phyloP scores from a whole-genome alignment of 2,113 vertebrate genomes.

The Thymallus thymallus region DNA sequence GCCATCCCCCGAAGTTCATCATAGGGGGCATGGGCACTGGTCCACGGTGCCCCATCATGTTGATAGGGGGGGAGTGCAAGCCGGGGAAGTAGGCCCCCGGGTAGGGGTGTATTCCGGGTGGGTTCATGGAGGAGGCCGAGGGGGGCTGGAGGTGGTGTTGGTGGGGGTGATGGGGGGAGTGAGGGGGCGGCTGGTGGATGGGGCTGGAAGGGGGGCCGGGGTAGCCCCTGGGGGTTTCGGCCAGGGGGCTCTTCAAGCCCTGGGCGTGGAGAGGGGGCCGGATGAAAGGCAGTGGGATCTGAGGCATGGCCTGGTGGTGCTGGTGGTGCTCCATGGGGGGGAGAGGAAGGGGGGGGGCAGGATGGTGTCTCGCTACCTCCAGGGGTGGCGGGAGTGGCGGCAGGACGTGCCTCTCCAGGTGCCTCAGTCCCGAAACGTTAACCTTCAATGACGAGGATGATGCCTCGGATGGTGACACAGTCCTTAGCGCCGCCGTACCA shows the following conservation, averaged over 20 bases:
- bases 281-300: constrained; percentile 88
- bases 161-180: constrained; percentile 88
- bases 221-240: constrained; percentile 77
- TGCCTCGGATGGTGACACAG: constrained; percentile 81
- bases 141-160: constrained; percentile 89
- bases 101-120: constrained; percentile 84
- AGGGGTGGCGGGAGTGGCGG: constrained; percentile 66
- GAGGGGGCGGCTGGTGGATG: constrained; percentile 85
- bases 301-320: constrained; percentile 30
- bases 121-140: constrained; percentile 83
- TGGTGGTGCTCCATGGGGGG: constrained; percentile 61
- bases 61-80: constrained; percentile 85
- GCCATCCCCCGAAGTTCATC: constrained; percentile 87
- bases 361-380: constrained; percentile 55
- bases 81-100: constrained; percentile 85
- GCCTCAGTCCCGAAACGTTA: constrained; percentile 82
- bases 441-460: constrained; percentile 84
- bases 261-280: constrained; percentile 85
- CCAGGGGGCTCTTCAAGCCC: constrained; percentile 85
- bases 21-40: constrained; percentile 87
- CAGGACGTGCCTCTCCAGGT: constrained; percentile 82
- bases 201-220: constrained; percentile 86
- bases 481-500: constrained; percentile 79
- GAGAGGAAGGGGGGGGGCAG: constrained; percentile 77
- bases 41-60: constrained; percentile 87